phyloP scores from a whole-genome alignment of 2,888 invertebrate species.

The Laspeyria flexula region DNA sequence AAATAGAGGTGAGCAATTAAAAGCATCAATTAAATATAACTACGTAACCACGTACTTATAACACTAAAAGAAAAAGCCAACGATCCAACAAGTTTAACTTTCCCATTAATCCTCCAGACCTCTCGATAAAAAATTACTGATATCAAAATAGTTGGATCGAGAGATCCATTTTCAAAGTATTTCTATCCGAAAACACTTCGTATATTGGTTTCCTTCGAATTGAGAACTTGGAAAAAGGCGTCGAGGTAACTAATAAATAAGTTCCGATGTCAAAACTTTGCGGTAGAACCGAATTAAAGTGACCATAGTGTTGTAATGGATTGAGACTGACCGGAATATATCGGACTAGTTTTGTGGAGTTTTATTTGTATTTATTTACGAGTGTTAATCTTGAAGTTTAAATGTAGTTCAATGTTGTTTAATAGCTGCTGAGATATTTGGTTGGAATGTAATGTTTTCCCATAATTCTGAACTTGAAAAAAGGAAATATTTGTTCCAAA shows the following conservation, averaged over 20 bases:
- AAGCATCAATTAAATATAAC: too few relatives aligned
- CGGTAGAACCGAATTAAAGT: constrained; percentile 23
- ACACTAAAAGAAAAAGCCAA: too few relatives aligned
- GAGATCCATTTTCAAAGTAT: constrained; percentile 23
- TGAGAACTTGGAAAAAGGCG: constrained; percentile 32
- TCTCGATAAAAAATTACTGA: neutral
- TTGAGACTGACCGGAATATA: constrained; percentile 20
- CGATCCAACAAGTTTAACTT: too few relatives aligned
- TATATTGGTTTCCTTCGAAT: constrained; percentile 28
- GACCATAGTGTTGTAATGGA: constrained; percentile 18
- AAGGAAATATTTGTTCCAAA: too few relatives aligned
- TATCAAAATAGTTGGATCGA: constrained; percentile 1
- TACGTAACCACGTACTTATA: too few relatives aligned
- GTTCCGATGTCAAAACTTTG: constrained; percentile 44
- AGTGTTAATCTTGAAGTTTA: too few relatives aligned
- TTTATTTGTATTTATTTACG: constrained; percentile 6
- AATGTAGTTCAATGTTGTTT: too few relatives aligned
- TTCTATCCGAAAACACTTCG: constrained; percentile 15
- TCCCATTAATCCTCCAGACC: too few relatives aligned
- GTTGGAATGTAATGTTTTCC: too few relatives aligned
- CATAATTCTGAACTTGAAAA: too few relatives aligned
- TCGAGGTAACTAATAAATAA: constrained; percentile 49
- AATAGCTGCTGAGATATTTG: too few relatives aligned
- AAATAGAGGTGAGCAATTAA: too few relatives aligned
- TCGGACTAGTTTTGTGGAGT: constrained; percentile 1